Evolutionary conservation across 2,113 vertebrate genomes (phyloP).

Genomic region (Pholis gunnellus): DNA sequence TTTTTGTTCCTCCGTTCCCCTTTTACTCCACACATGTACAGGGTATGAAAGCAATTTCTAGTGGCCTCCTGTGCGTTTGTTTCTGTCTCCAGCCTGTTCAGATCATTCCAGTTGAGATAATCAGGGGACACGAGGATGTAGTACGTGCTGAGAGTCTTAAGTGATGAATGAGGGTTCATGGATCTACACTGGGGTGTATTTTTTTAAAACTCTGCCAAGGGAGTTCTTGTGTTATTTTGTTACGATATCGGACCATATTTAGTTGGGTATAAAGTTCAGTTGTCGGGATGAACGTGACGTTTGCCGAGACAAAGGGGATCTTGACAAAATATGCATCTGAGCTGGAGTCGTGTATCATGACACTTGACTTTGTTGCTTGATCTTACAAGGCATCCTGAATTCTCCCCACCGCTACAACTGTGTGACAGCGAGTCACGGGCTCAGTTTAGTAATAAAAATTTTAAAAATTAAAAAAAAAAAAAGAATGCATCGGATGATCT

Average conservation of each 20-base stretch:
- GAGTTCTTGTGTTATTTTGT: conserved; percentile 25
- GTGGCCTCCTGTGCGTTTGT: conserved; percentile 27
- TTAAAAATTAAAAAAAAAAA: neutral
- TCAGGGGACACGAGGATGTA: conserved; percentile 41
- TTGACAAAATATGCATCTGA: conserved; percentile 9
- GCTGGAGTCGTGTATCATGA: conserved; percentile 26
- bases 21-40: conserved; percentile 4
- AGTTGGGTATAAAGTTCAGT: conserved; percentile 3
- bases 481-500: conserved; percentile 20
- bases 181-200: conserved; percentile 33
- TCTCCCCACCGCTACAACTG: neutral
- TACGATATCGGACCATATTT: conserved; percentile 34
- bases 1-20: conserved; percentile 39
- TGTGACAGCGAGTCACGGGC: conserved; percentile 5
- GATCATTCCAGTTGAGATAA: conserved; percentile 71
- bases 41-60: neutral
- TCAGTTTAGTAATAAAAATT: conserved; percentile 5
- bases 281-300: conserved; percentile 18
- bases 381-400: conserved; percentile 15
- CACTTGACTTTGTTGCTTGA: conserved; percentile 33
- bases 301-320: conserved; percentile 7
- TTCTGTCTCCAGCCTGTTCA: conserved; percentile 31
- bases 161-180: conserved; percentile 25
- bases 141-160: conserved; percentile 22
- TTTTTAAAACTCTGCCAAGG: conserved; percentile 34